phyloP scores from a whole-genome alignment of 2,888 invertebrate species.

The Himalopsyche tibetana region DNA sequence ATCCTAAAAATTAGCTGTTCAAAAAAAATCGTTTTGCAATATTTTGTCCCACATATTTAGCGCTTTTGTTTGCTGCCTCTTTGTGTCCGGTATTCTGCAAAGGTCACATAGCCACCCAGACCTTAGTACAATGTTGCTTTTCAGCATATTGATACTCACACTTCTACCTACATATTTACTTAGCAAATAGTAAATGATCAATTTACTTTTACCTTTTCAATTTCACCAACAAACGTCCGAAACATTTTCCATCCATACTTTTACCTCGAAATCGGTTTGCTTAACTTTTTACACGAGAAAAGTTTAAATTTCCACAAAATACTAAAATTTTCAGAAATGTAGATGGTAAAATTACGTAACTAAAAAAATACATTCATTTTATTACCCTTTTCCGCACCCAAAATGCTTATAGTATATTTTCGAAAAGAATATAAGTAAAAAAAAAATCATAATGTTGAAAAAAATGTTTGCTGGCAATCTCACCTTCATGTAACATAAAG shows the following conservation, averaged over 20 bases:
- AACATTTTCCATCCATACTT: conserved; percentile 12
- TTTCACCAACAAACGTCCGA: background rate
- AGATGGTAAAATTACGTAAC: too few species aligned
- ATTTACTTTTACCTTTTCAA: conserved; percentile 30
- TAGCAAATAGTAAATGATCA: conserved; percentile 30
- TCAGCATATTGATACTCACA: conserved; percentile 13
- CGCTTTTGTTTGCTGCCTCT: conserved; percentile 14
- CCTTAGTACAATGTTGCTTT: conserved; percentile 22
- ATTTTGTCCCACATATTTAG: conserved; percentile 23
- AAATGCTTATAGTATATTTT: too few species aligned
- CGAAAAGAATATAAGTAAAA: too few species aligned
- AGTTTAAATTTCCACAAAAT: too few species aligned
- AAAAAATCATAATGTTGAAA: too few species aligned
- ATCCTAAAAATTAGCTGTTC: background rate
- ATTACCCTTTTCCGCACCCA: too few species aligned
- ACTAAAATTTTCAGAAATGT: too few species aligned
- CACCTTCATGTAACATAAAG: too few species aligned
- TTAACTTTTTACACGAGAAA: too few species aligned
- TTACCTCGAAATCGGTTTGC: background rate
- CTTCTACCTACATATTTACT: background rate
- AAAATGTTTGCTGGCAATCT: too few species aligned
- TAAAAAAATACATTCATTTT: too few species aligned
- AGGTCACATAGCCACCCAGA: conserved; percentile 16
- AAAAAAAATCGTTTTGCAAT: background rate
- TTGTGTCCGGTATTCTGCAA: conserved; percentile 24